These are phyloP conservation scores for Abramis brama DNA, from an alignment of 2,113 vertebrate species.

Conservation along the genomic window DNA sequence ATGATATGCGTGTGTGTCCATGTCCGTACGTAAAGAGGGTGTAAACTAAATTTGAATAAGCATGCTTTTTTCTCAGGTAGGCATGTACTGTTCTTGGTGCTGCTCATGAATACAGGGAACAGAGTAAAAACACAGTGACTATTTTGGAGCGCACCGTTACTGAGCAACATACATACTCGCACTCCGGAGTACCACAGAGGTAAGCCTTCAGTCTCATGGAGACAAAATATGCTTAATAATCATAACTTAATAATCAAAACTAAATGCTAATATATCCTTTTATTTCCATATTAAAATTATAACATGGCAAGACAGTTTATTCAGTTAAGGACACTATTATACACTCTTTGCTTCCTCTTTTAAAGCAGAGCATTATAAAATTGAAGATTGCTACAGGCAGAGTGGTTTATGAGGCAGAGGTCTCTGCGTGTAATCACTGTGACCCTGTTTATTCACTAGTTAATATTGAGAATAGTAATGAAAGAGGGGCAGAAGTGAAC, in stretches of 20 bases:
- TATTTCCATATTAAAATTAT: constrained; percentile 2
- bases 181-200: not conserved
- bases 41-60: not conserved
- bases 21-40: constrained; percentile 1
- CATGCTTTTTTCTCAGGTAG: not conserved
- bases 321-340: constrained; percentile 2
- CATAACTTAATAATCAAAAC: not conserved
- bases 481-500: not conserved
- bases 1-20: not conserved
- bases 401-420: not conserved
- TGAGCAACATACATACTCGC: not conserved
- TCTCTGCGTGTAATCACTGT: not conserved
- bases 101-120: constrained; percentile 22
- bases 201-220: constrained; percentile 6
- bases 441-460: not conserved
- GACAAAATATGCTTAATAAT: constrained; percentile 8
- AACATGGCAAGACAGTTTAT: constrained; percentile 4
- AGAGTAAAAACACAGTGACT: not conserved
- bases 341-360: not conserved
- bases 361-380: constrained; percentile 5
- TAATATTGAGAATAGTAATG: not conserved
- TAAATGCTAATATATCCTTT: constrained; percentile 1
- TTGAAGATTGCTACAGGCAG: not conserved
- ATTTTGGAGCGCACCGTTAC: not conserved
- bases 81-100: constrained; percentile 14